Conservation (phyloP, 2,797 vertebrate genomes). For the Acanthiza pusilla region DNA sequence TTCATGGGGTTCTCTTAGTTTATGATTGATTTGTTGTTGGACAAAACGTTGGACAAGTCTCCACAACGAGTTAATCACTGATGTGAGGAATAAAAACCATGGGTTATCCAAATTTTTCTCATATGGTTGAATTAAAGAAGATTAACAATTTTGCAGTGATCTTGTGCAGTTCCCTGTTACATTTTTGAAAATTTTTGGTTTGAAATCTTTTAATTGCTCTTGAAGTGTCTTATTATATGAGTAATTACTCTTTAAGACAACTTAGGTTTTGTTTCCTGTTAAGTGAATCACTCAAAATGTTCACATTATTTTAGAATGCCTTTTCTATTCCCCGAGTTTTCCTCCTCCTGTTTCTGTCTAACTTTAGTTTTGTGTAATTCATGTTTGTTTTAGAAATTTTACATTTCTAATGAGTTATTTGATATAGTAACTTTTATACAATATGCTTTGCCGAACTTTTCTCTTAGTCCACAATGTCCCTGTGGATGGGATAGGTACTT, state of each 20-base stretch:
- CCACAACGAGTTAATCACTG: not conserved
- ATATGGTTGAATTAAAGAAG: not conserved
- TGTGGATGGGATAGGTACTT: not conserved
- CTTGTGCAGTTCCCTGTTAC: not conserved
- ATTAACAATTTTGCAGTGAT: not conserved
- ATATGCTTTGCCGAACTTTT: not conserved
- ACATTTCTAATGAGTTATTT: not conserved
- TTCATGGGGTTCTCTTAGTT: not conserved
- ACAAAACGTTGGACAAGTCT: not conserved
- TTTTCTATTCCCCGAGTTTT: not conserved
- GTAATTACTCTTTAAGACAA: not conserved
- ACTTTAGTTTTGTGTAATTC: not conserved
- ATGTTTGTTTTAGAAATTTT: not conserved
- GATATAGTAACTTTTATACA: not conserved
- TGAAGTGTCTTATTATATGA: not conserved
- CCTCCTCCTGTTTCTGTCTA: not conserved
- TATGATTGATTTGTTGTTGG: not conserved
- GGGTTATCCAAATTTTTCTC: not conserved
- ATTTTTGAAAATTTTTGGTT: not conserved
- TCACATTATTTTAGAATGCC: not conserved
- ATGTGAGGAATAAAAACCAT: not conserved
- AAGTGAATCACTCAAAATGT: not conserved
- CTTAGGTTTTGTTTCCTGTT: not conserved
- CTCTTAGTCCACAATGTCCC: not conserved
- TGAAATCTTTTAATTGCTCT: not conserved